A percentile compares a stretch with the other conserved stretches of the same genome.
These are phyloP conservation scores for Notarius lentiginosus DNA, from an alignment of 2,113 vertebrate species.

Conservation along the genomic window DNA sequence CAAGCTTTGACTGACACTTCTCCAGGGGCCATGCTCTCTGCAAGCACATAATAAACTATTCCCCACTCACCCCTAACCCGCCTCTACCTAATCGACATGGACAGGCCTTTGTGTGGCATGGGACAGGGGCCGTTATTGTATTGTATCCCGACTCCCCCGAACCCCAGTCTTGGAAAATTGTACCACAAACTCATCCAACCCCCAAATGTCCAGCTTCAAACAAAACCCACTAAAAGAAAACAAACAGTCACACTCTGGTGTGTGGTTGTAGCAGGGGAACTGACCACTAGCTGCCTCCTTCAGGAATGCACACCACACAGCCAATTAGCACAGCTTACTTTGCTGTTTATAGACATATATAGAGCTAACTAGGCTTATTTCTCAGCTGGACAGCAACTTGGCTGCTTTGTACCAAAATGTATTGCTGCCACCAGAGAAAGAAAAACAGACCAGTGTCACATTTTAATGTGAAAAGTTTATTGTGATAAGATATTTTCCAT, in stretches of 20 bases:
- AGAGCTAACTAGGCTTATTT: slow-evolving; percentile 14
- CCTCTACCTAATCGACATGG: slow-evolving; percentile 70
- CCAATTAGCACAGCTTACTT: neutral
- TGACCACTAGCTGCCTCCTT: slow-evolving; percentile 24
- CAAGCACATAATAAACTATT: slow-evolving; percentile 74
- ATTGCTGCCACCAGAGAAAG: too few relatives aligned
- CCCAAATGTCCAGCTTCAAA: neutral
- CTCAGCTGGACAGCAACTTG: neutral
- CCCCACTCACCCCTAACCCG: slow-evolving; percentile 57
- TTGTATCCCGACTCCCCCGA: slow-evolving; percentile 57
- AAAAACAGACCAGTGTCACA: too few relatives aligned
- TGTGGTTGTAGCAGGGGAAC: slow-evolving; percentile 18
- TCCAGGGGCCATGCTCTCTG: slow-evolving; percentile 73
- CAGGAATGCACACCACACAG: neutral
- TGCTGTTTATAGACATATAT: slow-evolving; percentile 1
- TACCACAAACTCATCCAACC: neutral
- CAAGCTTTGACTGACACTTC: slow-evolving; percentile 61
- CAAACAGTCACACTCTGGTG: slow-evolving; percentile 67
- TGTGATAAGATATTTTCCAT: too few relatives aligned
- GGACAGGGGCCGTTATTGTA: slow-evolving; percentile 69
- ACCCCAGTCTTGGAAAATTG: slow-evolving; percentile 40
- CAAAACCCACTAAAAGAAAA: slow-evolving; percentile 59
- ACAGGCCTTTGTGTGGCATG: slow-evolving; percentile 70
- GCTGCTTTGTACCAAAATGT: neutral
- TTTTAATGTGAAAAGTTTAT: too few relatives aligned